phyloP scores from a whole-genome alignment of 2,113 vertebrate species.

The Embiotoca jacksoni region DNA sequence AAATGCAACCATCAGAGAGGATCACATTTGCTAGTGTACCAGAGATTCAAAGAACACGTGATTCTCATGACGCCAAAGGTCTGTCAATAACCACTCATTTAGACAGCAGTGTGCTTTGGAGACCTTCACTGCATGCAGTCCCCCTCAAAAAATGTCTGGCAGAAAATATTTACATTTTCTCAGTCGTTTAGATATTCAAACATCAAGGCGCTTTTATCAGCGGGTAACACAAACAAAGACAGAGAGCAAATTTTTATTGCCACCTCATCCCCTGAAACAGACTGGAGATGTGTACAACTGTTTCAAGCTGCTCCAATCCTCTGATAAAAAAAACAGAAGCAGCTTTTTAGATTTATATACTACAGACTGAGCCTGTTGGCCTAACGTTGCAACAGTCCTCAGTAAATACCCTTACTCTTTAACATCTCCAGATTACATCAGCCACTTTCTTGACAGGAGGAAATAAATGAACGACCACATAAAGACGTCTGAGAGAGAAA shows the following conservation, averaged over 20 bases:
- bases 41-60: conserved; percentile 82
- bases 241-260: conserved; percentile 63
- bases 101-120: conserved; percentile 84
- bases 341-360: conserved; percentile 4
- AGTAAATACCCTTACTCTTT: conserved; percentile 41
- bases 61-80: conserved; percentile 80
- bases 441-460: conserved; percentile 28
- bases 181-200: conserved; percentile 75
- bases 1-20: conserved; percentile 84
- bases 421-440: conserved; percentile 50
- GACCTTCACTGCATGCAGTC: conserved; percentile 76
- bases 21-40: conserved; percentile 83
- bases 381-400: conserved; percentile 41
- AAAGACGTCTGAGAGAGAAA: conserved; percentile 32
- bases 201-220: conserved; percentile 78
- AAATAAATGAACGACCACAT: conserved; percentile 30
- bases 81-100: conserved; percentile 86
- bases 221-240: conserved; percentile 72
- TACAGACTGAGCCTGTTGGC: conserved; percentile 6
- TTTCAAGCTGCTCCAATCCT: conserved; percentile 50
- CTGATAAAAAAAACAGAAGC: conserved; percentile 61
- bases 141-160: conserved; percentile 78
- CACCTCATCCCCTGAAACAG: conserved; percentile 73
- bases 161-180: conserved; percentile 83
- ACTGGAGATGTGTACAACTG: conserved; percentile 50